Evolutionary conservation across 2,797 vertebrate genomes (phyloP), one percentile per base, ranked within the genome.

Genomic region (Microcaecilia unicolor): DNA sequence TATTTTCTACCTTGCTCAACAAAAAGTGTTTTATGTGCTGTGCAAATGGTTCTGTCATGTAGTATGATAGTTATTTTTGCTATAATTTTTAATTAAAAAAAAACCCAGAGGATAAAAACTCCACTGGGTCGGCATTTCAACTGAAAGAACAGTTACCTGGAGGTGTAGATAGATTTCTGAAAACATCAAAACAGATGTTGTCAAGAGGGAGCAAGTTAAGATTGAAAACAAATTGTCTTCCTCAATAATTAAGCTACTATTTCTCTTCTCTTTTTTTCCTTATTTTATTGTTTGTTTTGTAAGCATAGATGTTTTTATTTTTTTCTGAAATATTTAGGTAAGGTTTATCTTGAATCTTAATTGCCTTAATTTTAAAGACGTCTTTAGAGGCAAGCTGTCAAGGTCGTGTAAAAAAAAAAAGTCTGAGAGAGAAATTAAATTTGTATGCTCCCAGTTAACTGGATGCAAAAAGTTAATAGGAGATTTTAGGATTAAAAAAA

Each of bases 291-390:
- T 80, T 55, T 50, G 76, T 74, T 78, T 79, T 77, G 83, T 69
- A 70, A 67, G 79, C 83, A 37, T 55, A 64, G 68, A n/a, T 78
- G 65, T 74, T 44, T 3, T 18, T 16, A 19, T 83, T 78, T 82
- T 81, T 88, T 89, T 73, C 86, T 83, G 78, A 87, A 86, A 85
- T 86, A 88, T 88, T 88, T 85, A 90, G 62, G 81, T 81, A 86
- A 83, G 85, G 76, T 91, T 91, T 90, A 90, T 91, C 84, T 87
- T 86, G 81, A 92, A 90, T 91, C 86, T 91, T 93, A 87, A 91
- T 92, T 93, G 93, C 91, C 92, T 97, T 96, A 93, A 95, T 95
- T 94, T 93, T 81, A 90, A 93, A 83, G 86, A 90, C 81, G 81
- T 82, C 83, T 89, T 84, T 87, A 77, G 70, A 84, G 87, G 83